These are phyloP conservation scores for Hemithea aestivaria DNA, from an alignment of 2,888 invertebrate genomes.

Conservation along the genomic window DNA sequence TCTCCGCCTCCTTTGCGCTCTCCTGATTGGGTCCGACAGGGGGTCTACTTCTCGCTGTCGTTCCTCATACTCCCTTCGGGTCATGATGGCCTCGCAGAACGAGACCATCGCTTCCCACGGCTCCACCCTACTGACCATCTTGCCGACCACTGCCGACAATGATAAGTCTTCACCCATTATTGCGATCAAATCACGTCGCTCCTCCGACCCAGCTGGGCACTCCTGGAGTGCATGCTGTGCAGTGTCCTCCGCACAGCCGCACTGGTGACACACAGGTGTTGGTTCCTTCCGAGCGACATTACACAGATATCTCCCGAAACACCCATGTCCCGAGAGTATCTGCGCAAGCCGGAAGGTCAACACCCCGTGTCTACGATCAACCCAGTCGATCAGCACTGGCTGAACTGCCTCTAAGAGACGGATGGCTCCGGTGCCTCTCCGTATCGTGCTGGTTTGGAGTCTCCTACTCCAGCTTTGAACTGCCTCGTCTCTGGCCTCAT, in stretches of 20 bases:
- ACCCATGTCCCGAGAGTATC: not conserved
- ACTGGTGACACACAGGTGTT: not conserved
- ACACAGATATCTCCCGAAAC: not conserved
- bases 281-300: not conserved
- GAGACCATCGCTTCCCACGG: slow-evolving; percentile 13
- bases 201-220: slow-evolving; percentile 1
- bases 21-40: too few relatives aligned
- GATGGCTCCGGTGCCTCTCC: too few relatives aligned
- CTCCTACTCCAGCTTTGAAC: too few relatives aligned
- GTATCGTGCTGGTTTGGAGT: too few relatives aligned
- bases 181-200: not conserved
- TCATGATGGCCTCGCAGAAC: slow-evolving; percentile 9
- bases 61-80: slow-evolving; percentile 8
- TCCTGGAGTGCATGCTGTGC: not conserved
- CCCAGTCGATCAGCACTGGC: not conserved
- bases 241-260: not conserved
- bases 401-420: not conserved
- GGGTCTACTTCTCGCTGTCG: too few relatives aligned
- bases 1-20: too few relatives aligned
- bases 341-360: not conserved
- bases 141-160: slow-evolving; percentile 6
- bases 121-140: slow-evolving; percentile 11
- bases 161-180: slow-evolving; percentile 1
- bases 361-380: not conserved
- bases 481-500: too few relatives aligned